A percentile compares a stretch with the other conserved stretches of the same genome.
Conservation (phyloP, 1,140 invertebrate species). For the Marisa cornuarietis region DNA sequence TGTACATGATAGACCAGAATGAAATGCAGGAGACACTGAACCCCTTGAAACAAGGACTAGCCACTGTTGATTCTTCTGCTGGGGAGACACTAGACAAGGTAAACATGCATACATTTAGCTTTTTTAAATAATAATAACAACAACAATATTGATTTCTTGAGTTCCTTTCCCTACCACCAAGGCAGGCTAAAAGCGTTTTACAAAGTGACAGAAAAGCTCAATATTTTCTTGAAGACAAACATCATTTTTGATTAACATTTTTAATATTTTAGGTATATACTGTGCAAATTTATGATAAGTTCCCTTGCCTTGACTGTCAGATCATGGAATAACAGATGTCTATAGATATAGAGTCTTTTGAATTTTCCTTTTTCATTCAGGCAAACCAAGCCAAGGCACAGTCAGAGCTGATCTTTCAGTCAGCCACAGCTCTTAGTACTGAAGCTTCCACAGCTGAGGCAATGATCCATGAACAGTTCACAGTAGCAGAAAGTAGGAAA, state of each 20-base stretch:
- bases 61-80: slow-evolving; percentile 70
- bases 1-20: slow-evolving; percentile 71
- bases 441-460: slow-evolving; percentile 31
- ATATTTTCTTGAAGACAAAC: too few relatives aligned
- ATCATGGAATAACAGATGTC: too few relatives aligned
- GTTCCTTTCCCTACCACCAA: background rate
- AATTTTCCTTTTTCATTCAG: slow-evolving; percentile 1
- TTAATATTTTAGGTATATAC: background rate
- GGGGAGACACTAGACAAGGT: slow-evolving; percentile 66
- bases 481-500: slow-evolving; percentile 35
- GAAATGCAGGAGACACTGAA: slow-evolving; percentile 70
- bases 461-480: slow-evolving; percentile 24
- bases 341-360: background rate
- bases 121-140: background rate
- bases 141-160: too few relatives aligned
- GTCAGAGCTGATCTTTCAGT: slow-evolving; percentile 40
- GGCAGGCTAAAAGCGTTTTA: too few relatives aligned
- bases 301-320: too few relatives aligned
- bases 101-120: slow-evolving; percentile 46
- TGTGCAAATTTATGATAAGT: too few relatives aligned
- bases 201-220: too few relatives aligned
- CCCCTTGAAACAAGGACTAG: slow-evolving; percentile 72
- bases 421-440: slow-evolving; percentile 13
- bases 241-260: background rate
- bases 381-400: slow-evolving; percentile 14